Conservation (phyloP, 2,797 vertebrate species). For the Glyptemys insculpta region DNA sequence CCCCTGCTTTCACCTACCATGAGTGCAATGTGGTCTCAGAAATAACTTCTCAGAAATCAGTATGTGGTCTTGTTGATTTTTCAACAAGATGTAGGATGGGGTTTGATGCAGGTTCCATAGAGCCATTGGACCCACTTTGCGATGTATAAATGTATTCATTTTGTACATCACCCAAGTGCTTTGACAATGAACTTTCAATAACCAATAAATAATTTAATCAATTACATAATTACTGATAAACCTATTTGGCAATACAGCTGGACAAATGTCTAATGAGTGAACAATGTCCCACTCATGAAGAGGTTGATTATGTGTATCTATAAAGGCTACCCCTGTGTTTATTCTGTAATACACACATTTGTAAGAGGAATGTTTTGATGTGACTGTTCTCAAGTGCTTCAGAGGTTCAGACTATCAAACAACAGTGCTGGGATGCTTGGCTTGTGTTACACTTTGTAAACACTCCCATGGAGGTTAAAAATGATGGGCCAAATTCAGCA, state of each 20-base stretch:
- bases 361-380: constrained; percentile 36
- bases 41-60: background rate
- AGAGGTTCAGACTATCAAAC: background rate
- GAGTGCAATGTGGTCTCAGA: background rate
- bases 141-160: background rate
- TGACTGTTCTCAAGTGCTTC: background rate
- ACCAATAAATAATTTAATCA: background rate
- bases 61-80: rapidly evolving
- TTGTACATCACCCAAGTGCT: background rate
- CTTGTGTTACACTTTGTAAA: background rate
- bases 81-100: background rate
- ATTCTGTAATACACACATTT: constrained; percentile 34
- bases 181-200: background rate
- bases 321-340: constrained; percentile 23
- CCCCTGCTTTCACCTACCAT: background rate
- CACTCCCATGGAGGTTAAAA: background rate
- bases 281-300: background rate
- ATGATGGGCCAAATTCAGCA: background rate
- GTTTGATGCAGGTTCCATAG: background rate
- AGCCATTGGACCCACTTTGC: background rate
- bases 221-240: background rate
- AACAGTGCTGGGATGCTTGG: background rate
- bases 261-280: background rate
- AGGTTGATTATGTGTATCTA: rapidly evolving
- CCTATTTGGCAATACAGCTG: background rate